Percentiles rank a stretch among this genome's conserved stretches.
Conservation (phyloP, 2,888 invertebrate species). For the Diarsia rubi region DNA sequence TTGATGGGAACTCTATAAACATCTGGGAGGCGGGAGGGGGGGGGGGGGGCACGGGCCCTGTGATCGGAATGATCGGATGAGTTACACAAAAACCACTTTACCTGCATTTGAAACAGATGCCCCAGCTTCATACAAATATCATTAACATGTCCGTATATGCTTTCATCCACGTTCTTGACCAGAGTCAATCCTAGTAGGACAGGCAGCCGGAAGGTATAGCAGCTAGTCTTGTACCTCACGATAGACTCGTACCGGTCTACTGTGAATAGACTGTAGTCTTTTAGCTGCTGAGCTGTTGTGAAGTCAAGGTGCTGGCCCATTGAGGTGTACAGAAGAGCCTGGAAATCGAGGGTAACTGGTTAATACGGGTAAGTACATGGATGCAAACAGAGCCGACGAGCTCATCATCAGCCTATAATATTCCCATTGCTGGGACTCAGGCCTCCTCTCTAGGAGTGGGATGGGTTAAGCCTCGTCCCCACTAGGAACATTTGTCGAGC, state of each 20-base stretch:
- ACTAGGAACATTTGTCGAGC: no score
- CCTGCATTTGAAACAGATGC: constrained; percentile 97
- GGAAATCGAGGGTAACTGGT: constrained; percentile 53
- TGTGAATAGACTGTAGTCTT: constrained; percentile 91
- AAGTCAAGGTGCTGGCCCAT: constrained; percentile 96
- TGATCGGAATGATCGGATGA: no score
- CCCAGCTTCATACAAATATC: constrained; percentile 97
- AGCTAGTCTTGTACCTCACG: constrained; percentile 97
- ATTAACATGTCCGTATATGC: constrained; percentile 93
- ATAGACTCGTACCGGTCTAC: constrained; percentile 96
- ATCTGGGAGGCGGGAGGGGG: no score
- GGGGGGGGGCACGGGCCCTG: no score
- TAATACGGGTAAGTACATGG: not conserved
- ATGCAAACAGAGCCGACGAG: not conserved
- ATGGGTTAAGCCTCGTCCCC: no score
- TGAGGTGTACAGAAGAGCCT: constrained; percentile 91
- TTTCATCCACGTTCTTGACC: constrained; percentile 92
- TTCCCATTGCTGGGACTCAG: no score
- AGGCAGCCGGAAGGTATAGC: constrained; percentile 97
- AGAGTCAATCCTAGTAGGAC: constrained; percentile 96
- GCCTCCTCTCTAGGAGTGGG: no score
- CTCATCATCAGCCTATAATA: no score
- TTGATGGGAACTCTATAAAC: no score
- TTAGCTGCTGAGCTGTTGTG: constrained; percentile 88
- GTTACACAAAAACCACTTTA: constrained; percentile 68